Conservation (phyloP, 2,113 vertebrate genomes). For the Tinamus guttatus region DNA sequence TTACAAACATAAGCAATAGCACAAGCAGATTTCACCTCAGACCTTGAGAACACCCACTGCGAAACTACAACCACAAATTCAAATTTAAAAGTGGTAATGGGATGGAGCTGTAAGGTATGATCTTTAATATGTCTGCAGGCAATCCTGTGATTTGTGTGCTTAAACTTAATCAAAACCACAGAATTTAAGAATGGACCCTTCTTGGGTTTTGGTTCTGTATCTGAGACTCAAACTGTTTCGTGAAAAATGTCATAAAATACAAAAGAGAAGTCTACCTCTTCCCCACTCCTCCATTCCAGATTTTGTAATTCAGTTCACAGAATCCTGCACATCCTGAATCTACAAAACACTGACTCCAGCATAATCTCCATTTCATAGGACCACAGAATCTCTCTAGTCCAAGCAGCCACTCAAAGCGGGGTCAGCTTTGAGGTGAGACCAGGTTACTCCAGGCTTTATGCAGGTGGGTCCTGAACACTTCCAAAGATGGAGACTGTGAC, state of each 20-base stretch:
- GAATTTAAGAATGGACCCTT: neutral
- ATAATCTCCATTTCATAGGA: neutral
- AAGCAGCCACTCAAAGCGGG: neutral
- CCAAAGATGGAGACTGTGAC: neutral
- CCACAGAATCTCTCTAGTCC: neutral
- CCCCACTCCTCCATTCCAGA: neutral
- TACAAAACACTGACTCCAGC: neutral
- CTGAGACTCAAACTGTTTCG: neutral
- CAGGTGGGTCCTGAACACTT: neutral
- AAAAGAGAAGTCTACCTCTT: neutral
- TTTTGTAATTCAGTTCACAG: neutral
- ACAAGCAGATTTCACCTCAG: neutral
- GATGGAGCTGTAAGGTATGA: neutral
- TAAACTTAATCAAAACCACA: neutral
- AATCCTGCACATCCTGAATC: neutral
- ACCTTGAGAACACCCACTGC: neutral
- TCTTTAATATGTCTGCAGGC: neutral
- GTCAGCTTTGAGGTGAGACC: neutral
- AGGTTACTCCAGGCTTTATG: neutral
- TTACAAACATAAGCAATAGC: neutral
- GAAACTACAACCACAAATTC: neutral
- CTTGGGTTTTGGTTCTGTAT: neutral
- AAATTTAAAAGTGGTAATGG: neutral
- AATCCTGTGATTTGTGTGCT: neutral
- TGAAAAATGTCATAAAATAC: neutral